These are phyloP conservation scores for Numenius arquata DNA, from an alignment of 2,113 vertebrate species.

Conservation along the genomic window DNA sequence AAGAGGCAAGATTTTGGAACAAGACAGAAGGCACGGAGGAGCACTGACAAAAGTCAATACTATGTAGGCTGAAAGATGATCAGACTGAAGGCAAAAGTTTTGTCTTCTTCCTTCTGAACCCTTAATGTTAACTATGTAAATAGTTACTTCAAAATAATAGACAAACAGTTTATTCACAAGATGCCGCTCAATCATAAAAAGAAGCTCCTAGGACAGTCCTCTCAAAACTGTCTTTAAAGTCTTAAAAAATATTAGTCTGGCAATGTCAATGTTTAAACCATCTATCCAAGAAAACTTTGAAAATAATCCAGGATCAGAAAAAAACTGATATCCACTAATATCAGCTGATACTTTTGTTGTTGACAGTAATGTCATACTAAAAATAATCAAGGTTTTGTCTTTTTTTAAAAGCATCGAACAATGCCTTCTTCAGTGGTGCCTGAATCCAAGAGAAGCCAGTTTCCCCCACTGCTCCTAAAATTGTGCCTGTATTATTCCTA, in stretches of 20 bases:
- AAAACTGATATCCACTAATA: neutral
- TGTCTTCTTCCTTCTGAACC: neutral
- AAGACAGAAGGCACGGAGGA: neutral
- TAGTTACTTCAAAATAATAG: neutral
- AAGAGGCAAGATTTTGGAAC: neutral
- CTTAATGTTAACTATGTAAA: neutral
- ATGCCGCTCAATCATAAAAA: neutral
- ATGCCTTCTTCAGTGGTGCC: neutral
- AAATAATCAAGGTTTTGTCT: neutral
- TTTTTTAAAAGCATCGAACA: neutral
- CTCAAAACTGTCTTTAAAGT: neutral
- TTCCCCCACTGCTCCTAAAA: neutral
- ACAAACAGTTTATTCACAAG: neutral
- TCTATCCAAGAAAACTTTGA: neutral
- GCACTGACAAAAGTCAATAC: neutral
- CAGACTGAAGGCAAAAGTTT: neutral
- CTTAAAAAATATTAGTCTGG: neutral
- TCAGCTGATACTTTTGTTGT: neutral
- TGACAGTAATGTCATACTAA: neutral
- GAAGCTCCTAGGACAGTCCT: neutral
- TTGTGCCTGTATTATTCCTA: neutral
- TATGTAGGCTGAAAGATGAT: neutral
- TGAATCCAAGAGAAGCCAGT: slow-evolving; percentile 2
- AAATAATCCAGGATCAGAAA: slow-evolving; percentile 18
- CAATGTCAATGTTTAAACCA: neutral